A percentile compares a stretch with the other conserved stretches of the same genome.
Conservation (phyloP, 2,797 vertebrate genomes). For the Rhadinocentrus ornatus region DNA sequence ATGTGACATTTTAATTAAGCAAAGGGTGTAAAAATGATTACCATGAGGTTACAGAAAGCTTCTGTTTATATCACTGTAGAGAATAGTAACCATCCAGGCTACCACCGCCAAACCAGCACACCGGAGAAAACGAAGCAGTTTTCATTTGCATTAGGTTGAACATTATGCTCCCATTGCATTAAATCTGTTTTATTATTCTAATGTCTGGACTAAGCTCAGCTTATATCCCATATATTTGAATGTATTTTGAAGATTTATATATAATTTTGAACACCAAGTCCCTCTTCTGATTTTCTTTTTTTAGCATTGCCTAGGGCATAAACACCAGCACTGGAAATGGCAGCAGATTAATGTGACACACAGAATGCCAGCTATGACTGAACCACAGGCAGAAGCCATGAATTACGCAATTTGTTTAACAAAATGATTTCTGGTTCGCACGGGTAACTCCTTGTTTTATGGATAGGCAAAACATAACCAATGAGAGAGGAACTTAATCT, state of each 20-base stretch:
- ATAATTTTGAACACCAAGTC: slow-evolving; percentile 48
- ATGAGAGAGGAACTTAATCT: slow-evolving; percentile 3
- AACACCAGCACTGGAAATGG: slow-evolving; percentile 69
- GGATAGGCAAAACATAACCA: not conserved
- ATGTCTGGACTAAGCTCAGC: slow-evolving; percentile 22
- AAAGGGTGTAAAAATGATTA: slow-evolving; percentile 73
- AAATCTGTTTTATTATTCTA: slow-evolving; percentile 8
- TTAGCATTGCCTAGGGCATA: slow-evolving; percentile 66
- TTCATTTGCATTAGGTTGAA: not conserved
- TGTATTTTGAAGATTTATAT: slow-evolving; percentile 50
- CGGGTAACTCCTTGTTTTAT: slow-evolving; percentile 11
- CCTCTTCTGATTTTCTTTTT: slow-evolving; percentile 56
- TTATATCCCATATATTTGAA: slow-evolving; percentile 50
- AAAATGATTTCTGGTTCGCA: slow-evolving; percentile 25
- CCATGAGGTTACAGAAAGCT: slow-evolving; percentile 48
- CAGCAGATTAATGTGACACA: slow-evolving; percentile 71
- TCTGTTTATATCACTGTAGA: slow-evolving; percentile 45
- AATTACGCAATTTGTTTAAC: slow-evolving; percentile 29
- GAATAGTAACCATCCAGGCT: slow-evolving; percentile 37
- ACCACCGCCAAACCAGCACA: slow-evolving; percentile 32
- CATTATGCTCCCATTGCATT: not conserved
- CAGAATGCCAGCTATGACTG: slow-evolving; percentile 50
- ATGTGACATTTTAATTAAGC: slow-evolving; percentile 83
- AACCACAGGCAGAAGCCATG: slow-evolving; percentile 35
- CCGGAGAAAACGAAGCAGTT: slow-evolving; percentile 29